These are phyloP conservation scores for Choreutis nemorana DNA, from an alignment of 2,888 invertebrate genomes.

Conservation along the genomic window DNA sequence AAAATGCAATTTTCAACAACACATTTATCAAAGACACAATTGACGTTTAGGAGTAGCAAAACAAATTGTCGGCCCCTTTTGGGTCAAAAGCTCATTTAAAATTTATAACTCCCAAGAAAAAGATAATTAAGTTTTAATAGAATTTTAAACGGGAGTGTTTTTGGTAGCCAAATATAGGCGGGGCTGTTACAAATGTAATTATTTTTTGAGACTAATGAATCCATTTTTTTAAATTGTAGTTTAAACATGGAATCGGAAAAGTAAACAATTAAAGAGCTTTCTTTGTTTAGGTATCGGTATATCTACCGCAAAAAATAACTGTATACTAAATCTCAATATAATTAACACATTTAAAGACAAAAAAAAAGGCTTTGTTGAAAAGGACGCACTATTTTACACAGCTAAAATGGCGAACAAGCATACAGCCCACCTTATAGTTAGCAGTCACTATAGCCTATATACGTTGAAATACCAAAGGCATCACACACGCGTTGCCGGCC, in stretches of 20 bases:
- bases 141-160: conserved; percentile 60
- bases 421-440: too few species aligned
- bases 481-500: too few species aligned
- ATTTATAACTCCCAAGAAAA: conserved; percentile 51
- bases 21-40: conserved; percentile 60
- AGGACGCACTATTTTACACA: too few species aligned
- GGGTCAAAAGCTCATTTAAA: conserved; percentile 46
- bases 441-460: too few species aligned
- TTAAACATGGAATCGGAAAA: conserved; percentile 40
- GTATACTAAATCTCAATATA: too few species aligned
- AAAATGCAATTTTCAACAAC: conserved; percentile 50
- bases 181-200: conserved; percentile 62
- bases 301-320: too few species aligned
- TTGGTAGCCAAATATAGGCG: conserved; percentile 67
- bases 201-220: conserved; percentile 51
- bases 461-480: too few species aligned
- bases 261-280: conserved; percentile 56
- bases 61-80: conserved; percentile 55
- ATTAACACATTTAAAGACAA: too few species aligned
- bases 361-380: too few species aligned
- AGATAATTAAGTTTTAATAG: conserved; percentile 68
- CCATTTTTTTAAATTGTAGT: conserved; percentile 28
- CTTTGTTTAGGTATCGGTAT: too few species aligned
- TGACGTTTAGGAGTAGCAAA: conserved; percentile 64
- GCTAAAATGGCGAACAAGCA: too few species aligned